phyloP scores from a whole-genome alignment of 2,888 invertebrate species.

The Eugnorisma glareosa region DNA sequence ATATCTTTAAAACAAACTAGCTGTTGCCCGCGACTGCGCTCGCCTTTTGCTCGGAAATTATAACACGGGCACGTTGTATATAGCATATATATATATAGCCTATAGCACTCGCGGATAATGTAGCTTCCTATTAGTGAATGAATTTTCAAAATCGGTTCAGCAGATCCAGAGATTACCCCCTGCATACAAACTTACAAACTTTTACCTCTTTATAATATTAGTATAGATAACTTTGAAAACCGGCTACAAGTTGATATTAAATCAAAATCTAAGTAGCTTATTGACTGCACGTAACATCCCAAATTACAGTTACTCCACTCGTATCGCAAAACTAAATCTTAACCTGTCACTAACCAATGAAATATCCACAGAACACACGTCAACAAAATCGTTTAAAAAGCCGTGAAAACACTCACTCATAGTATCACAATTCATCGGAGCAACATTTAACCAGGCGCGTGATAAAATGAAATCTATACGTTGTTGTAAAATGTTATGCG shows the following conservation, averaged over 20 bases:
- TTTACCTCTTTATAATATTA: too few relatives aligned
- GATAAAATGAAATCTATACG: slow-evolving; percentile 81
- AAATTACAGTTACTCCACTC: background rate
- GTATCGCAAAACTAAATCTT: background rate
- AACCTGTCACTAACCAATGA: background rate
- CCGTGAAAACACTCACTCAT: slow-evolving; percentile 40
- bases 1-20: background rate
- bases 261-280: background rate
- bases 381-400: slow-evolving; percentile 39
- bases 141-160: too few relatives aligned
- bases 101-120: too few relatives aligned
- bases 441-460: slow-evolving; percentile 73
- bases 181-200: too few relatives aligned
- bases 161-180: too few relatives aligned
- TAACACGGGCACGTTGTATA: too few relatives aligned
- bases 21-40: too few relatives aligned
- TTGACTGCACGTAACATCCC: background rate
- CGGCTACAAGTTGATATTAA: background rate
- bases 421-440: slow-evolving; percentile 63
- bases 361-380: background rate
- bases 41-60: too few relatives aligned
- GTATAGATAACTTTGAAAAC: background rate
- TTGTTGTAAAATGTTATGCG: slow-evolving; percentile 71
- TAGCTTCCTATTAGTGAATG: too few relatives aligned
- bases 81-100: too few relatives aligned